phyloP scores from a whole-genome alignment of 2,113 vertebrate species.

The Pholis gunnellus region DNA sequence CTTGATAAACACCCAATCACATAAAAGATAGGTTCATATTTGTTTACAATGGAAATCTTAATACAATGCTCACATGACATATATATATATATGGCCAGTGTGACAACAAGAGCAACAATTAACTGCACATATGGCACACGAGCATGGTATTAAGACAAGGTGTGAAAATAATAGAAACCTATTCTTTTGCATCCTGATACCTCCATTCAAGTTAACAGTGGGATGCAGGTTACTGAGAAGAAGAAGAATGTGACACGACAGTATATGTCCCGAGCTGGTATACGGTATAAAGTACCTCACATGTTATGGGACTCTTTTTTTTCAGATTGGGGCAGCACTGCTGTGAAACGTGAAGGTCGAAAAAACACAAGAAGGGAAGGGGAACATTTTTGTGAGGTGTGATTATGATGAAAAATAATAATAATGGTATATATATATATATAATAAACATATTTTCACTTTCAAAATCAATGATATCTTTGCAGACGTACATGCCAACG shows the following conservation, averaged over 20 bases:
- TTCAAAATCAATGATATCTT: neutral
- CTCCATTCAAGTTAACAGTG: neutral
- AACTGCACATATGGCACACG: neutral
- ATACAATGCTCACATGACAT: neutral
- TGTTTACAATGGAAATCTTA: constrained; percentile 15
- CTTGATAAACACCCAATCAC: constrained; percentile 7
- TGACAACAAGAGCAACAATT: neutral
- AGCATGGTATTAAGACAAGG: constrained; percentile 13
- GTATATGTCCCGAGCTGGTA: constrained; percentile 21
- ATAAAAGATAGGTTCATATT: constrained; percentile 5
- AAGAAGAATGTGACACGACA: constrained; percentile 6
- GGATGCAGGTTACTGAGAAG: constrained; percentile 48
- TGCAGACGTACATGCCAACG: neutral
- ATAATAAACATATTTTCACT: neutral
- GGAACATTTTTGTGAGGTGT: neutral
- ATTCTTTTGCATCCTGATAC: constrained; percentile 8
- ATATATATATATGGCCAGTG: neutral
- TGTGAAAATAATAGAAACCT: constrained; percentile 13
- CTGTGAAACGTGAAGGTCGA: constrained; percentile 59
- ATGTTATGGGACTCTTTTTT: constrained; percentile 43
- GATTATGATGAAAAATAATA: neutral
- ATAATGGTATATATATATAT: neutral
- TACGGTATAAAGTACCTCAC: constrained; percentile 58
- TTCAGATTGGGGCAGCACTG: constrained; percentile 64
- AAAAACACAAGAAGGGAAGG: constrained; percentile 34